Base-by-base conservation (phyloP, 2,888 invertebrate genomes). In the Clistopyga incitator region DNA sequence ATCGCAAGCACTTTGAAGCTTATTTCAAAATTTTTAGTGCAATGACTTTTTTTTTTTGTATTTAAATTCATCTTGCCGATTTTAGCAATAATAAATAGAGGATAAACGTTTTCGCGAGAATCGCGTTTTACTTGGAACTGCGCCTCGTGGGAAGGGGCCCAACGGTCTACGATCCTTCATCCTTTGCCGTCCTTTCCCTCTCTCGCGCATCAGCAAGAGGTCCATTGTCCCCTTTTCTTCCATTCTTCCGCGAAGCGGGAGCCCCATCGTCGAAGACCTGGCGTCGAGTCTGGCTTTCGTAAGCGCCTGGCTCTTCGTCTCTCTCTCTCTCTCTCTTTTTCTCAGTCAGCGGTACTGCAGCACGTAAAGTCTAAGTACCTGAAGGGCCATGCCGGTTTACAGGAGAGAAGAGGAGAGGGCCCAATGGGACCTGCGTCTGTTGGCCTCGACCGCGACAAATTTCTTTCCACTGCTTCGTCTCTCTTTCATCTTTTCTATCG, bases 191-290 rank as follows among this genome's bases (percentile, higher is more conserved):
- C 3, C n/a, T n/a, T n/a, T 38, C n/a, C 61, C 34, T 15, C 54
- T 34, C 42, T 52, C 25, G 38, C 52, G 65, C 61, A 47, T 76
- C 82, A 42, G 54, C 74, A 50, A 81, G 70, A 78, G 70, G 80
- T 74, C 70, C 78, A 84, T 84, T 84, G 84, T 83, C 38, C 64
- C 68, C 70, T 72, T 71, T 75, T 56, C 70, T 77, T 77, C 74
- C 59, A 38, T 84, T 78, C 81, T 84, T 84, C 84, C 81, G 56
- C 78, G 84, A 84, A 84, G 29, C 52, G 76, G 70, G 68, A 68
- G 20, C 74, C 75, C 64, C 70, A 54, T 75, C 54, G 78, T 78
- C 67, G 47, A 13, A 45, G 67, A 67, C 42, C 67, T 61, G 64
- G 50, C 47, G 74, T 64, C 34, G 61, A 64, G 83, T 83, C 80